These are phyloP conservation scores for Amaurobius ferox DNA, from an alignment of 2,888 invertebrate species.

Conservation along the genomic window DNA sequence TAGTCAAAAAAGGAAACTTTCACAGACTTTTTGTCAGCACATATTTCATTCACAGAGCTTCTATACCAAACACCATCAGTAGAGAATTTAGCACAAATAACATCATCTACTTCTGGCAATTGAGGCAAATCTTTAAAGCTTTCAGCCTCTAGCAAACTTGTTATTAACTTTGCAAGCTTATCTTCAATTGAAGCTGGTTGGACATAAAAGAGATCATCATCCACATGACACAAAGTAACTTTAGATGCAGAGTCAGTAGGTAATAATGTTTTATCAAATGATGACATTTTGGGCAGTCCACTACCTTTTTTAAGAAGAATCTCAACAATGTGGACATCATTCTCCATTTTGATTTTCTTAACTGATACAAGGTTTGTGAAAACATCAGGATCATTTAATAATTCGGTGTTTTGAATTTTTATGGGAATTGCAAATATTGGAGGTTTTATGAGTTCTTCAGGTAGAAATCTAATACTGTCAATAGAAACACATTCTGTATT, in stretches of 20 bases:
- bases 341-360: neutral
- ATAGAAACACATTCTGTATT: constrained; percentile 13
- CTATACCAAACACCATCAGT: constrained; percentile 46
- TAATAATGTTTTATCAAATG: constrained; percentile 20
- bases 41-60: constrained; percentile 20
- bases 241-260: neutral
- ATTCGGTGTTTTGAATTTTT: neutral
- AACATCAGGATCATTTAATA: neutral
- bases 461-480: constrained; percentile 21
- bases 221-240: constrained; percentile 2
- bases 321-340: constrained; percentile 12
- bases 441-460: neutral
- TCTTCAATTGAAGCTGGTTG: constrained; percentile 17
- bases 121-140: neutral
- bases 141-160: constrained; percentile 1
- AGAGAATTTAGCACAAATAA: constrained; percentile 49
- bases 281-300: constrained; percentile 10
- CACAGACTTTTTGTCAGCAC: neutral
- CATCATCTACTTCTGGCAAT: constrained; percentile 30
- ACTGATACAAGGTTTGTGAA: neutral
- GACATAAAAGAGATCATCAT: constrained; percentile 30
- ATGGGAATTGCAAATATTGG: constrained; percentile 33
- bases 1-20: constrained; percentile 48
- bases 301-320: neutral
- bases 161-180: neutral